Base-by-base conservation (phyloP, 2,113 vertebrate species). In the Peromyscus polionotus region DNA sequence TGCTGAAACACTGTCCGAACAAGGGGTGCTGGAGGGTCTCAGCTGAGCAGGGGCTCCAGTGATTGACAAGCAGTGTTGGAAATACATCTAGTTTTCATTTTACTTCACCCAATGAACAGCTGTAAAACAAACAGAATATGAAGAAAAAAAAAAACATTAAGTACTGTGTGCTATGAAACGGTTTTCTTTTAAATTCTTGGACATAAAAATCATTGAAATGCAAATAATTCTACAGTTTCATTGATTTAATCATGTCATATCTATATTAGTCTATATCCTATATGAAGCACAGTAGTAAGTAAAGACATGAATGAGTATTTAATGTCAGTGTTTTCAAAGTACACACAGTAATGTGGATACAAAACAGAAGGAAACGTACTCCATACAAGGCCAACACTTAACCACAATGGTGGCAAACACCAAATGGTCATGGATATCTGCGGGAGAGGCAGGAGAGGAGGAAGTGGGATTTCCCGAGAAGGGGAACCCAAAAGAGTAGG, bases 41-140 rank as follows among this genome's bases (percentile, higher is more conserved):
- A 91, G 83, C 3, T 8, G 39, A 91, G 3, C 20, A 63, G 36
- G 7, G 22, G 76, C 11, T 90, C 93, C 8, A 89, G 48, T 13
- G 31, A 36, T 90, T 12, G 45, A 87, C 86, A 93, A 31, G 7
- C 22, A 26, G 26, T 26, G 11, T 65, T 26, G 45, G 26, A 42
- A 67, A n/a, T 91, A 95, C 73, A 88, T 95, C 31, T 83, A 72
- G 39, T 91, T 94, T 96, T 73, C 31, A 63, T 83, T 94, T 93
- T 73, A 83, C 19, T 94, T 87, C 36, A 76, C 6, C 31, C 20
- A 80, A 59, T 81, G n/a, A 93, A 61, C 2, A 73, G 7, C 1
- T 81, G 51, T 72, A 9, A 59, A 68, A 36, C 54, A 79, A 48
- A 89, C 26, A 45, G 48, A 90, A 36, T 79, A 81, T 77, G 39